Conservation (phyloP, 2,113 vertebrate genomes). For the Cyanoramphus novaezelandiae region DNA sequence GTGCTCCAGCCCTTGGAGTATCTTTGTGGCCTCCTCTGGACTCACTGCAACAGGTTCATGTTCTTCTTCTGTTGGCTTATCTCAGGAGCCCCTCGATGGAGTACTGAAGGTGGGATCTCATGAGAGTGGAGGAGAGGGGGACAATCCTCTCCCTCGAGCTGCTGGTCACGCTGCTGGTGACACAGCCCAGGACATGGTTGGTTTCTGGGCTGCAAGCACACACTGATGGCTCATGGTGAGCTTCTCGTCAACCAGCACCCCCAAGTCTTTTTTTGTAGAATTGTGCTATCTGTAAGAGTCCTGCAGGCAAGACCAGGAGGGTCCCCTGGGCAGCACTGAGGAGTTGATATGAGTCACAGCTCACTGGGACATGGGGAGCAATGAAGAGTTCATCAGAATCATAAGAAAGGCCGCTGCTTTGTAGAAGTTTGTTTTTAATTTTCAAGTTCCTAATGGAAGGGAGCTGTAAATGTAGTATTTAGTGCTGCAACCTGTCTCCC, state of each 20-base stretch:
- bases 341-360: neutral
- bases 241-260: neutral
- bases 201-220: neutral
- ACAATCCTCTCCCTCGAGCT: neutral
- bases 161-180: neutral
- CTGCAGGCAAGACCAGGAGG: neutral
- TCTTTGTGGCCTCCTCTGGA: neutral
- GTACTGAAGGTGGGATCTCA: neutral
- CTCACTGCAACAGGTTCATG: neutral
- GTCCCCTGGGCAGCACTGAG: no score
- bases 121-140: neutral
- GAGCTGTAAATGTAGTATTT: neutral
- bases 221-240: neutral
- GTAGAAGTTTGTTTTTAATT: neutral
- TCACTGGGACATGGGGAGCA: neutral
- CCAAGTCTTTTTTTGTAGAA: neutral
- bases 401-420: neutral
- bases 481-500: neutral
- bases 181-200: neutral
- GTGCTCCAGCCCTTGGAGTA: neutral
- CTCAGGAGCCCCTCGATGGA: neutral
- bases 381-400: neutral
- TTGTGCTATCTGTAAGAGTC: neutral
- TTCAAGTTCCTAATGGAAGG: neutral
- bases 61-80: neutral